Base-by-base conservation (phyloP, 1,140 invertebrate species). In the Solenopsis invicta region DNA sequence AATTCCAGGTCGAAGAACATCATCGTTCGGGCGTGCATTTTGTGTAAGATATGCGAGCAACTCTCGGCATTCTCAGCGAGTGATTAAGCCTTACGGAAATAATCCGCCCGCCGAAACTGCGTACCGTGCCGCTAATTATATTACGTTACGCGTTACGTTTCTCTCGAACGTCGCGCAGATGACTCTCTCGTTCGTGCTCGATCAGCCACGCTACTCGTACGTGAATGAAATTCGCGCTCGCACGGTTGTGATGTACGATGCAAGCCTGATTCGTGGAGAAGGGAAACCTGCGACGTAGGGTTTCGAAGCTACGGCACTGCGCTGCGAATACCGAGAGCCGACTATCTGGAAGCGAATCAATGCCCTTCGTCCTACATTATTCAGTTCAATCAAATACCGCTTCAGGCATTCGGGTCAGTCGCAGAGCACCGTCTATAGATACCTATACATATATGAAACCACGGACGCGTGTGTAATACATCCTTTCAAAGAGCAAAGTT, bases 351-450 rank as follows among this genome's bases (percentile, higher is more conserved):
- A 90, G 91, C 89, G 91, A 93, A 93, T 93, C 90, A 91, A 93
- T 90, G 92, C 91, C 92, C 92, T 93, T 93, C 93, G 91, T 64
- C 91, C 90, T 92, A 92, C 90, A 94, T 94, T 93, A 94, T 94
- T 93, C 91, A 91, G 87, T 91, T 89, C 88, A 91, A 93, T 94
- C 92, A 88, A 93, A 92, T 94, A 84, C 75, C 88, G 91, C 86
- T 90, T 87, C 87, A 90, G 88, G 91, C 92, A 93, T 93, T 91
- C 88, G 78, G 91, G 91, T 93, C 91, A 92, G 84, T 92, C 71
- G 72, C 69, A 71, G 84, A 62, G 71, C 61, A 48, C 48, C 75
- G 69, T 37, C 69, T 62, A 61, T 18, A 74, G 54, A 59, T 74
- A 54, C 9, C 29, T 61, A 48, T 45, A 45, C 66, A 24, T 67